Evolutionary conservation across 2,113 vertebrate genomes (phyloP), one percentile per base, ranked within the genome.

Genomic region (Corapipo altera): DNA sequence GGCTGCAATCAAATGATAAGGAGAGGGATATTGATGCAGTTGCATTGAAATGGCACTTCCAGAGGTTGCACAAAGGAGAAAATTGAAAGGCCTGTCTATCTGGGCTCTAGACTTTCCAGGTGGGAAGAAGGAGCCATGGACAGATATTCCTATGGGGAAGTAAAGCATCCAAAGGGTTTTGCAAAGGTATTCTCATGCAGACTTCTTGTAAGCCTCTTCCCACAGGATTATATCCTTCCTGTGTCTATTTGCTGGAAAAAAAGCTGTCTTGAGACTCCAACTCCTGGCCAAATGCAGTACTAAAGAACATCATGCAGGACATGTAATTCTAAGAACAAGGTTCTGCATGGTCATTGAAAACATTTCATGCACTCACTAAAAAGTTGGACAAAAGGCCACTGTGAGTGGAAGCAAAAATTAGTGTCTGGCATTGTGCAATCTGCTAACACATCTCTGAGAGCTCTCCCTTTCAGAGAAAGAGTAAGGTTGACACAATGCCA

Each of bases 1-100:
- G 74, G 61, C 93, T 96, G 90, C 61, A 84, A 81, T 84, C 52
- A 46, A 86, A 48, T 74, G 94, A 95, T 91, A 93, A 96, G 88
- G 76, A 95, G 62, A 23, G 39, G 37, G 49, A 41, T 57, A 54
- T 58, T 66, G 86, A 83, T 32, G 58, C 23, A 81, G 28, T 43
- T 87, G 79, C 66, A 91, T 28, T 94, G 72, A 93, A 94, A 94
- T 28, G 59, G 71, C 64, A 91, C 46, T 92, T 84, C 59, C n/a
- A 93, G 52, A 59, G 46, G 11, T 6, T 84, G 66, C 37, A 64
- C 35, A 89, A 89, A 82, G 44, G 51, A 85, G 18, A 85, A 73
- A 94, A 82, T 64, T 21, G 27, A 83, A 94, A 91, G 78, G 51
- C 59, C 43, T 49, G 35, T 20, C 33, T 58, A 14, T n/a, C 39